phyloP scores from a whole-genome alignment of 2,797 vertebrate genomes.

The Smutsia gigantea region DNA sequence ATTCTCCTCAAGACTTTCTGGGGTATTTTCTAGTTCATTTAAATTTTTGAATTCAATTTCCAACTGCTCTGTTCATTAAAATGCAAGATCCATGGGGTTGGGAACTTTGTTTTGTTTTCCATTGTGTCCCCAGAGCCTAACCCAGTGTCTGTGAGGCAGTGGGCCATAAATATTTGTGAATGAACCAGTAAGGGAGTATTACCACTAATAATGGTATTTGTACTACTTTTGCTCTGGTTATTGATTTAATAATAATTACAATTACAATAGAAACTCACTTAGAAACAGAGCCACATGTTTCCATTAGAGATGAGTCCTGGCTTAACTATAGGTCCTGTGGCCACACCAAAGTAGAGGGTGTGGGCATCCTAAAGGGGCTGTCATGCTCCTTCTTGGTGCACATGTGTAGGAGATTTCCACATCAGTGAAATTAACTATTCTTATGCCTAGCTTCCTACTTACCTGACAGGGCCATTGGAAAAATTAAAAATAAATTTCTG shows the following conservation, averaged over 20 bases:
- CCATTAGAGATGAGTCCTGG: neutral
- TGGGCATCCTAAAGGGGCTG: neutral
- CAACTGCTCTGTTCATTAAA: neutral
- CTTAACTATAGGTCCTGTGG: neutral
- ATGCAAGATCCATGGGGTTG: neutral
- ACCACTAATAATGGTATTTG: neutral
- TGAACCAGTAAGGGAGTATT: neutral
- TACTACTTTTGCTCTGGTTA: neutral
- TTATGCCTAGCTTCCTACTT: neutral
- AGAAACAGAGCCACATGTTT: neutral
- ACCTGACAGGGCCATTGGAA: neutral
- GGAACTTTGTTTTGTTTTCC: neutral
- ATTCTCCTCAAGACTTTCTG: neutral
- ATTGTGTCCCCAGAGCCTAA: neutral
- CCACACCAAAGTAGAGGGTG: rapidly evolving
- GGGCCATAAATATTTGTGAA: neutral
- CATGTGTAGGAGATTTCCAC: neutral
- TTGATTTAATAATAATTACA: constrained; percentile 19
- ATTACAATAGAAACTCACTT: constrained; percentile 10
- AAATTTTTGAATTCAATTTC: neutral
- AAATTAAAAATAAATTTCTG: neutral
- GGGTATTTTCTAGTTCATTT: neutral
- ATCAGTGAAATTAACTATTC: neutral
- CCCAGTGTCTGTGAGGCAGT: neutral
- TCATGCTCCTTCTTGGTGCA: neutral